A percentile compares a stretch with the other conserved stretches of the same genome.
Conservation (phyloP, 2,888 invertebrate genomes). For the Sinelater perroti region DNA sequence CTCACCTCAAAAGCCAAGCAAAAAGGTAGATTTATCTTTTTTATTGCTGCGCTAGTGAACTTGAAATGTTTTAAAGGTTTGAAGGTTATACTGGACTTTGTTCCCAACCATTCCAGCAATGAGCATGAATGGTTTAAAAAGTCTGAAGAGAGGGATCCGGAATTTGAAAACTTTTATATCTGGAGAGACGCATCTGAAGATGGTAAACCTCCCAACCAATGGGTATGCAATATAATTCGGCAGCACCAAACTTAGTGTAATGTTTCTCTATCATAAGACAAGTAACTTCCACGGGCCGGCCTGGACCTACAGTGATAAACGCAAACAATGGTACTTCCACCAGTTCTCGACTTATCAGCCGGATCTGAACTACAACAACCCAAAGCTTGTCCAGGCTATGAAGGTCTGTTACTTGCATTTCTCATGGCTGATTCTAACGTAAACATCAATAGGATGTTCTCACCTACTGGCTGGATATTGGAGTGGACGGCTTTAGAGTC, state of each 20-base stretch:
- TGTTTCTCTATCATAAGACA: too few relatives aligned
- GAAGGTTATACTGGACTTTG: constrained; percentile 61
- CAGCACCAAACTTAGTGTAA: not conserved
- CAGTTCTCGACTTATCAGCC: constrained; percentile 81
- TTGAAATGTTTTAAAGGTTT: constrained; percentile 57
- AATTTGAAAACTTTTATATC: constrained; percentile 78
- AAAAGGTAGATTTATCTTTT: too few relatives aligned
- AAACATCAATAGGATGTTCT: constrained; percentile 67
- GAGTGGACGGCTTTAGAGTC: constrained; percentile 87
- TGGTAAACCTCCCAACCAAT: constrained; percentile 75
- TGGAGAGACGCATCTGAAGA: constrained; percentile 71
- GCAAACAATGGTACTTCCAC: constrained; percentile 76
- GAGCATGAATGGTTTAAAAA: constrained; percentile 83
- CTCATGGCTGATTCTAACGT: too few relatives aligned
- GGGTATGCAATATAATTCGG: constrained; percentile 64
- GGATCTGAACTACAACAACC: constrained; percentile 82
- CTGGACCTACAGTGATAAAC: constrained; percentile 46
- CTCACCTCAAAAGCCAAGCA: constrained; percentile 67
- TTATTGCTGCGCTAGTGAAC: not conserved
- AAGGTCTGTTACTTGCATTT: too few relatives aligned
- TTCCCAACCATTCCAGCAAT: constrained; percentile 74
- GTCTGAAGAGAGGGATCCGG: constrained; percentile 69
- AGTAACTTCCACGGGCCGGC: constrained; percentile 52
- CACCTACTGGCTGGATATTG: constrained; percentile 82
- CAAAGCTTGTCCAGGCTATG: constrained; percentile 72